phyloP scores from a whole-genome alignment of 2,888 invertebrate species.

The Drosophila demipolita region DNA sequence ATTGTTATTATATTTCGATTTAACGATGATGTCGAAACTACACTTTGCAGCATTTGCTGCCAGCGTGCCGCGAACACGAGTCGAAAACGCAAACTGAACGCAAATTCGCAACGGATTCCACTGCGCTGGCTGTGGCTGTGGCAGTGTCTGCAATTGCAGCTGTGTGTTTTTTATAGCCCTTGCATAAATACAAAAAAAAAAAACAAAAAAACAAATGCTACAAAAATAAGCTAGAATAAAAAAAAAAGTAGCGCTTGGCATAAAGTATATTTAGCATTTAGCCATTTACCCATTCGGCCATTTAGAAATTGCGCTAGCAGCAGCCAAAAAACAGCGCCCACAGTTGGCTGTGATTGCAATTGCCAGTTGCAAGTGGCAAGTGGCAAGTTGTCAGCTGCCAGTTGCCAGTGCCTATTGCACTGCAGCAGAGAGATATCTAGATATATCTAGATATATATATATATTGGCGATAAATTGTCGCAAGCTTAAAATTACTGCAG shows the following conservation, averaged over 20 bases:
- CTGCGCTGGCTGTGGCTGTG: constrained; percentile 4
- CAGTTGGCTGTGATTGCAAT: constrained; percentile 30
- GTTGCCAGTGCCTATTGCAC: constrained; percentile 1
- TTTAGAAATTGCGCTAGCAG: constrained; percentile 68
- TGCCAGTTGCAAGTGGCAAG: constrained; percentile 10
- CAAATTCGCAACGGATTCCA: constrained; percentile 36
- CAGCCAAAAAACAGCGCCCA: constrained; percentile 27
- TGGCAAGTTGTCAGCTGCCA: constrained; percentile 9
- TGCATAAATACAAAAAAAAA: constrained; percentile 16
- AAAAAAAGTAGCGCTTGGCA: constrained; percentile 50
- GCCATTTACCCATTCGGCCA: constrained; percentile 50
- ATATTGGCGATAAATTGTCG: constrained; percentile 22
- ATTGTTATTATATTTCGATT: constrained; percentile 8
- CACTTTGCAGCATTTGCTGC: constrained; percentile 53
- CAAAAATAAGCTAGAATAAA: constrained; percentile 9
- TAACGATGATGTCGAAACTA: constrained; percentile 7
- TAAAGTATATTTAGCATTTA: constrained; percentile 65
- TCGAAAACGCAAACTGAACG: constrained; percentile 80
- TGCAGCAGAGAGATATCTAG: constrained; percentile 25
- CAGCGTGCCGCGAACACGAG: constrained; percentile 75
- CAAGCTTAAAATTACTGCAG: constrained; percentile 39
- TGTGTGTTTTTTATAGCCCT: constrained; percentile 71
- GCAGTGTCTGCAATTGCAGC: constrained; percentile 34
- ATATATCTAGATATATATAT: constrained; percentile 24
- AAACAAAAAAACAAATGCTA: constrained; percentile 21